phyloP scores from a whole-genome alignment of 2,888 invertebrate genomes.

The Rugalucina vietnamica region DNA sequence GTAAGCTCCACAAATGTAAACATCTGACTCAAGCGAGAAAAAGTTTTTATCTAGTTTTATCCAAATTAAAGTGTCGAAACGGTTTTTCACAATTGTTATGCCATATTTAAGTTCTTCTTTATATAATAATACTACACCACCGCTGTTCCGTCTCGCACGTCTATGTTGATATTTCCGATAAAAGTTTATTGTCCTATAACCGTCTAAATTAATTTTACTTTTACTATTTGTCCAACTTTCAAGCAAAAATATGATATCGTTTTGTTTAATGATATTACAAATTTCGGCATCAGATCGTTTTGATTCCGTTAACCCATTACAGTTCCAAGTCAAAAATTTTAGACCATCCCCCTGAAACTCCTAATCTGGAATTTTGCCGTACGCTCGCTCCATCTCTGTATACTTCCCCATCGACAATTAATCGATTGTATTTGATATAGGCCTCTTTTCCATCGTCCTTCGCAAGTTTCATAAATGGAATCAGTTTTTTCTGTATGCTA shows the following conservation, averaged over 20 bases:
- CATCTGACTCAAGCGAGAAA: constrained; percentile 32
- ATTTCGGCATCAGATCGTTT: neutral
- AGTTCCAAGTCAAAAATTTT: neutral
- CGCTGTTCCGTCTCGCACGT: constrained; percentile 32
- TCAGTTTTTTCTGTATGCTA: too few relatives aligned
- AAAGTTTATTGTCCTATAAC: constrained; percentile 23
- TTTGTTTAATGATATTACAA: neutral
- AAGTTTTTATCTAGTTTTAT: constrained; percentile 28
- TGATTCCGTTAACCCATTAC: neutral
- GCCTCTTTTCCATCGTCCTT: too few relatives aligned
- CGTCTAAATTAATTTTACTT: neutral
- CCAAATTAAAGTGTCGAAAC: constrained; percentile 41
- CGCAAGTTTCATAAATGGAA: too few relatives aligned
- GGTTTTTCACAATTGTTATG: constrained; percentile 32
- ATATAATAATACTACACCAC: constrained; percentile 27
- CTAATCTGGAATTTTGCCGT: too few relatives aligned
- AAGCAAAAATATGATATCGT: neutral
- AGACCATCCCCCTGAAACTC: too few relatives aligned
- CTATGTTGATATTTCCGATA: constrained; percentile 35
- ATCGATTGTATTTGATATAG: too few relatives aligned
- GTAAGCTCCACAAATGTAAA: constrained; percentile 41
- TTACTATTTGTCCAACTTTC: neutral
- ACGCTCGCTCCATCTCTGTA: too few relatives aligned
- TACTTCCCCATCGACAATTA: too few relatives aligned
- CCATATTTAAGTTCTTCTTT: constrained; percentile 30